A percentile compares a stretch with the other conserved stretches of the same genome.
Evolutionary conservation across 2,113 vertebrate species (phyloP).

Genomic region (Rhea americana): DNA sequence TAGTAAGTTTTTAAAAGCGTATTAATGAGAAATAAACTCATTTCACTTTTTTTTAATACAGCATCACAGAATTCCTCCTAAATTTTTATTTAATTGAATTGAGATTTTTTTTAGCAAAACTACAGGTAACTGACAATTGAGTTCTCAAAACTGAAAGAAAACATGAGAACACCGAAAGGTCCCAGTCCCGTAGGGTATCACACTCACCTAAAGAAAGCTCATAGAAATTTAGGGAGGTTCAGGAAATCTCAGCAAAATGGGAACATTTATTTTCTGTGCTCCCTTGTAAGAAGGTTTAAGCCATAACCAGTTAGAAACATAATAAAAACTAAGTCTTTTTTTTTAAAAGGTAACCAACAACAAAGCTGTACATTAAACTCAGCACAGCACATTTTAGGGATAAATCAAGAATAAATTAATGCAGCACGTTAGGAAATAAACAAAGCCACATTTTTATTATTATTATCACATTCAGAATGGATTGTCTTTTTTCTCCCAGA

Average conservation of each 20-base stretch:
- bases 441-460: neutral
- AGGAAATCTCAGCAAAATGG: neutral
- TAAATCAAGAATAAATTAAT: neutral
- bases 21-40: slow-evolving; percentile 21
- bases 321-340: neutral
- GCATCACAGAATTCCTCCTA: neutral
- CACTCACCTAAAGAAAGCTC: neutral
- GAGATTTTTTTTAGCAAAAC: neutral
- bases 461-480: neutral
- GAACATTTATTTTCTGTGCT: neutral
- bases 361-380: neutral
- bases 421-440: neutral
- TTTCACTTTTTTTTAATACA: neutral
- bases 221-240: neutral
- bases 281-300: neutral
- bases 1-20: slow-evolving; percentile 50
- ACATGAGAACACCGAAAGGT: neutral
- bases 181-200: neutral
- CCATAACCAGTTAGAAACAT: neutral
- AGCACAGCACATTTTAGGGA: neutral
- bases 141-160: neutral
- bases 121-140: slow-evolving; percentile 30
- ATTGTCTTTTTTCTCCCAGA: neutral
- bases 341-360: neutral
- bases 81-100: slow-evolving; percentile 9